Percentiles rank a stretch among this genome's conserved stretches.
phyloP scores from a whole-genome alignment of 1,140 invertebrate species.

The Asobara japonica region DNA sequence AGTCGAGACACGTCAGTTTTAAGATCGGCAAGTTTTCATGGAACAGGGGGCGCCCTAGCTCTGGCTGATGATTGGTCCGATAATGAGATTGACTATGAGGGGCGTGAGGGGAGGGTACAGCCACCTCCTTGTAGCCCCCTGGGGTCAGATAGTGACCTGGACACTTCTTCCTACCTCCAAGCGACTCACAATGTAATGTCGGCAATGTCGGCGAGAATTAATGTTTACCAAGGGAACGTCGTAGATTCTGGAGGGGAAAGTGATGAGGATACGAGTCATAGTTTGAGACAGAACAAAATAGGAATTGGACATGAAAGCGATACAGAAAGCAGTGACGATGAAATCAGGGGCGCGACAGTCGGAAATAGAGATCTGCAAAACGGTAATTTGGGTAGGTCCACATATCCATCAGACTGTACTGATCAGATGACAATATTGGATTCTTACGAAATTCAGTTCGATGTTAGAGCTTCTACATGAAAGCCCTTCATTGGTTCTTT shows the following conservation, averaged over 20 bases:
- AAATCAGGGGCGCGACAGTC: too few species aligned
- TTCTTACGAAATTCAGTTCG: too few species aligned
- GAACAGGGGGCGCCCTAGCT: slow-evolving; percentile 59
- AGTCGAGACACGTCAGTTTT: slow-evolving; percentile 64
- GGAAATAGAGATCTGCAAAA: too few species aligned
- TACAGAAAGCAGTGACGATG: slow-evolving; percentile 53
- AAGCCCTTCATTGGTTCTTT: too few species aligned
- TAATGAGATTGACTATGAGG: slow-evolving; percentile 47
- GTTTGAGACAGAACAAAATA: slow-evolving; percentile 48
- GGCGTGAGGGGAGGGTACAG: slow-evolving; percentile 48
- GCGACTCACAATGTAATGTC: slow-evolving; percentile 69
- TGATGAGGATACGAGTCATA: slow-evolving; percentile 55
- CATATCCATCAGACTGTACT: slow-evolving; percentile 61
- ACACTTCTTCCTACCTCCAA: slow-evolving; percentile 54
- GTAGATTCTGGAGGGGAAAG: slow-evolving; percentile 54
- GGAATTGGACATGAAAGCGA: slow-evolving; percentile 45
- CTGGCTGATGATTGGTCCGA: slow-evolving; percentile 53
- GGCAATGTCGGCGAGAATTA: slow-evolving; percentile 70
- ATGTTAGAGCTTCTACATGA: too few species aligned
- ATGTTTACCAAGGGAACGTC: slow-evolving; percentile 51
- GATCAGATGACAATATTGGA: too few species aligned
- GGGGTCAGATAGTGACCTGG: slow-evolving; percentile 54
- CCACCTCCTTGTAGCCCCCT: slow-evolving; percentile 51
- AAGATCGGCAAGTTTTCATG: slow-evolving; percentile 69
- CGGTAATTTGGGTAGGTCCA: slow-evolving; percentile 66